phyloP scores from a whole-genome alignment of 2,797 vertebrate genomes.

The Tarsius wallacei region DNA sequence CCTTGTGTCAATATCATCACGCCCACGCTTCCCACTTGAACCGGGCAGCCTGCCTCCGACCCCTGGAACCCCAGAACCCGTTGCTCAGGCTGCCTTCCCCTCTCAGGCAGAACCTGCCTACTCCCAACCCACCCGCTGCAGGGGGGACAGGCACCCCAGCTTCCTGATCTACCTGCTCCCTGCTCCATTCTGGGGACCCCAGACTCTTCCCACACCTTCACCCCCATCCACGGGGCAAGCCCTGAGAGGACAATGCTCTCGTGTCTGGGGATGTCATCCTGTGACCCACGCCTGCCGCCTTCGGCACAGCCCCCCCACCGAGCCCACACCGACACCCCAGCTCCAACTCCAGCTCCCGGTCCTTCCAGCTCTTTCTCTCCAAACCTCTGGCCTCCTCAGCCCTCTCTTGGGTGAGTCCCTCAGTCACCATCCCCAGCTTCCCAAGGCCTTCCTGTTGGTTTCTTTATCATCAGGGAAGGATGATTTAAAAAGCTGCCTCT shows the following conservation, averaged over 20 bases:
- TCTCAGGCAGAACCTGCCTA: fast-evolving
- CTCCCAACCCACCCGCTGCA: fast-evolving
- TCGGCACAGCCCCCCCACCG: not conserved
- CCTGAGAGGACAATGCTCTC: not conserved
- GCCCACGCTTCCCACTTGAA: fast-evolving
- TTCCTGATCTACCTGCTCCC: not conserved
- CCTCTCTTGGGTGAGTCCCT: not conserved
- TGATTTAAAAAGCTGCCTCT: fast-evolving
- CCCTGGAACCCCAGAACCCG: not conserved
- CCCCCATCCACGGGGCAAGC: too few species aligned
- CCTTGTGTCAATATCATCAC: not conserved
- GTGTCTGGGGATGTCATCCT: not conserved
- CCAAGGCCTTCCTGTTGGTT: not conserved
- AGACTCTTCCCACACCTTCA: too few species aligned
- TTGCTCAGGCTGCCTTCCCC: too few species aligned
- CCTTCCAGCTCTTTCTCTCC: not conserved
- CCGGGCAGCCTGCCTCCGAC: fast-evolving
- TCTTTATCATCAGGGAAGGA: fast-evolving
- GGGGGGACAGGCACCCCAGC: too few species aligned
- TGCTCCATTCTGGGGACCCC: fast-evolving
- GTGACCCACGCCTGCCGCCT: fast-evolving
- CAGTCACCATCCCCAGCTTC: fast-evolving
- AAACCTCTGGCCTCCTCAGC: fast-evolving
- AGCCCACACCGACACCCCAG: not conserved
- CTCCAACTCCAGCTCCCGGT: not conserved